These are phyloP conservation scores for Chaetodon trifasciatus DNA, from an alignment of 2,797 vertebrate species.

Conservation along the genomic window DNA sequence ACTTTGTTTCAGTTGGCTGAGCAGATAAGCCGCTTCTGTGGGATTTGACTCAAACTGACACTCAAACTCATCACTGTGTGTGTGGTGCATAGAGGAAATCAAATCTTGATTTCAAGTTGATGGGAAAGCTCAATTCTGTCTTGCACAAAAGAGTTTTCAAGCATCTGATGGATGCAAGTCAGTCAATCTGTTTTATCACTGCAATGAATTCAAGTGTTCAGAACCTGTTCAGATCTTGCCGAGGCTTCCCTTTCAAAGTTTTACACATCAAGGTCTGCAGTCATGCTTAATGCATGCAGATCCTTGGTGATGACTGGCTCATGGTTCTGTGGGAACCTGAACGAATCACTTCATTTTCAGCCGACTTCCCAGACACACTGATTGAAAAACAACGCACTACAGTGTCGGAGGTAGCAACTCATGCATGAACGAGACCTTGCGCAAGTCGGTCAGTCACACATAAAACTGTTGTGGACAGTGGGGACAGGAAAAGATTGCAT, in stretches of 20 bases:
- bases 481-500: neutral
- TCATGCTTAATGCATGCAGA: no score
- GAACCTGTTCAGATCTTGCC: no score
- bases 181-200: neutral
- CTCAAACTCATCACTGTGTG: constrained; percentile 21
- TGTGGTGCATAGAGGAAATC: constrained; percentile 3
- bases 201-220: no score
- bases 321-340: no score
- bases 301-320: no score
- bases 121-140: constrained; percentile 11
- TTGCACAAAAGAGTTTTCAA: neutral
- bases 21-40: constrained; percentile 60
- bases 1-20: constrained; percentile 54
- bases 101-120: constrained; percentile 4
- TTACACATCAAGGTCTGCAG: no score
- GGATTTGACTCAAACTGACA: constrained; percentile 53
- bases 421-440: neutral
- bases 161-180: neutral
- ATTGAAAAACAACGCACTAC: no score
- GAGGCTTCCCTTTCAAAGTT: no score
- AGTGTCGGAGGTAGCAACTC: neutral
- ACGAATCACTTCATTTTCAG: no score
- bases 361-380: no score
- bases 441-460: no score
- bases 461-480: neutral